These are phyloP conservation scores for Characodon lateralis DNA, from an alignment of 2,797 vertebrate species.

Conservation along the genomic window DNA sequence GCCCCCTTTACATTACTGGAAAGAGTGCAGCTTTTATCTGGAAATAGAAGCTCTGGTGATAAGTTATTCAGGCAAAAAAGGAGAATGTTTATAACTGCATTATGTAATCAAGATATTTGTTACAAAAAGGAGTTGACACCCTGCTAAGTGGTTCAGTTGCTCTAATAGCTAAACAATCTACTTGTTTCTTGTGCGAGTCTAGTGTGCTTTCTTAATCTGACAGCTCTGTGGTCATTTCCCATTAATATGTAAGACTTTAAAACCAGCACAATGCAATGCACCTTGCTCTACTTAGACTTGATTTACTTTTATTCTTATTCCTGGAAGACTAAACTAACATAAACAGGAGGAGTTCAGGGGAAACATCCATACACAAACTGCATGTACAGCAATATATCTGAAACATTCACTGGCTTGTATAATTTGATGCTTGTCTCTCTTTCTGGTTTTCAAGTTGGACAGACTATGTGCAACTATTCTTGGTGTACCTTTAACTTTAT, in stretches of 20 bases:
- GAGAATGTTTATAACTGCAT: slow-evolving; percentile 27
- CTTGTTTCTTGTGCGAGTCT: background rate
- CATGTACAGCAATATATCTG: slow-evolving; percentile 22
- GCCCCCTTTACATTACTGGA: slow-evolving; percentile 51
- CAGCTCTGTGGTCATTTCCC: slow-evolving; percentile 21
- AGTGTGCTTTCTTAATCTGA: slow-evolving; percentile 29
- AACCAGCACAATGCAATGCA: slow-evolving; percentile 10
- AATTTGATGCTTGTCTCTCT: slow-evolving; percentile 13
- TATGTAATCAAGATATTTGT: slow-evolving; percentile 6
- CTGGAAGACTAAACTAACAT: slow-evolving; percentile 15
- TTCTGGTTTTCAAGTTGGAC: background rate
- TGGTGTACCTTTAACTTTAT: background rate
- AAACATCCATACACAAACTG: background rate
- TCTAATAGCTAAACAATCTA: background rate
- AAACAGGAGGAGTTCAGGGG: slow-evolving; percentile 5
- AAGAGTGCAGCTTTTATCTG: slow-evolving; percentile 55
- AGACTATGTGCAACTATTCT: background rate
- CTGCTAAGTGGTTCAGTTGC: background rate
- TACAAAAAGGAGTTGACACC: slow-evolving; percentile 17
- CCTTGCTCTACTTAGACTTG: slow-evolving; percentile 3
- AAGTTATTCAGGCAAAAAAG: slow-evolving; percentile 24
- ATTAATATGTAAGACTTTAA: background rate
- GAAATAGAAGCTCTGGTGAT: slow-evolving; percentile 45
- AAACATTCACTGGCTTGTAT: slow-evolving; percentile 13
- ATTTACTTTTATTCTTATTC: slow-evolving; percentile 3